phyloP scores from a whole-genome alignment of 2,113 vertebrate genomes.

The Columba janthina region DNA sequence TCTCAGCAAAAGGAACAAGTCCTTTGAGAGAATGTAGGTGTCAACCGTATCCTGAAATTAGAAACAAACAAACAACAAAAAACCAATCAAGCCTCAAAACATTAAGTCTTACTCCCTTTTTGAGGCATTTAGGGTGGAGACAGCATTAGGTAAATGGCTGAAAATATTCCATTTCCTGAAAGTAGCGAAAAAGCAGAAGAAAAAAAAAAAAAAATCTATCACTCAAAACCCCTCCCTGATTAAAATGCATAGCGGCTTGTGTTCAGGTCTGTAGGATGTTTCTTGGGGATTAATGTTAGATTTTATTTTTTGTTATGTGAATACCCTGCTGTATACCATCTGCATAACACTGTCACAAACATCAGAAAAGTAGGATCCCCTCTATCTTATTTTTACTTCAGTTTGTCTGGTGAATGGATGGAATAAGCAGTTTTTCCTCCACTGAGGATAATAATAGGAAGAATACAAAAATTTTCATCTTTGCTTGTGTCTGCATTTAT shows the following conservation, averaged over 20 bases:
- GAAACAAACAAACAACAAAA: not conserved
- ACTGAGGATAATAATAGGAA: not conserved
- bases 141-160: not conserved
- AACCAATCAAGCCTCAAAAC: not conserved
- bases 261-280: not conserved
- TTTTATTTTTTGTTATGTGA: not conserved
- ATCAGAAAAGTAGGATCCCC: not conserved
- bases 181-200: not conserved
- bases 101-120: not conserved
- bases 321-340: not conserved
- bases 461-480: not conserved
- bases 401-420: not conserved
- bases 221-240: not conserved
- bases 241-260: not conserved
- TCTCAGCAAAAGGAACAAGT: not conserved
- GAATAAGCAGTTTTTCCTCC: constrained; percentile 22
- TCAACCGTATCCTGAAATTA: not conserved
- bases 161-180: not conserved
- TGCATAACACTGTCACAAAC: not conserved
- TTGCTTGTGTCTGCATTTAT: not conserved
- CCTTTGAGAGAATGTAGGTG: not conserved
- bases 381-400: not conserved
- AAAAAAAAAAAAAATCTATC: not conserved
- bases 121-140: not conserved
- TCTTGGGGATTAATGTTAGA: not conserved